phyloP scores from a whole-genome alignment of 2,888 invertebrate species.

The Micoletzkya japonica region DNA sequence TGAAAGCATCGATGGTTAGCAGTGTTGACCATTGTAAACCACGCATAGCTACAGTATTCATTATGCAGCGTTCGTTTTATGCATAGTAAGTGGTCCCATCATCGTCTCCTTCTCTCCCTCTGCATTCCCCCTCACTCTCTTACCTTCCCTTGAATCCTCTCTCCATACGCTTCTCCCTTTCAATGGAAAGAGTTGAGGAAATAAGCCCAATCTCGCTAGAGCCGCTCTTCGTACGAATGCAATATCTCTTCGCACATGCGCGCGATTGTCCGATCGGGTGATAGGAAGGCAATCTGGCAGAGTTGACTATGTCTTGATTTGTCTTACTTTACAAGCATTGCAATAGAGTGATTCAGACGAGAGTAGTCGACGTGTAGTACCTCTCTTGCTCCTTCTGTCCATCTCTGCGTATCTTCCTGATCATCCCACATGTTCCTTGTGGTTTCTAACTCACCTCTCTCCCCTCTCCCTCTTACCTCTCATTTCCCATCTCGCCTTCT shows the following conservation, averaged over 20 bases:
- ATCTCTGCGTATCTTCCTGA: background rate
- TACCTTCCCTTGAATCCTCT: background rate
- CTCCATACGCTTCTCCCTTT: background rate
- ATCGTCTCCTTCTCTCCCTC: background rate
- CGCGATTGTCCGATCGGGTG: no score
- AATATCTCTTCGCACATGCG: no score
- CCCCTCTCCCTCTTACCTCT: conserved; percentile 4
- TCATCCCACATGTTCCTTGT: background rate
- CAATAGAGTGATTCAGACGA: background rate
- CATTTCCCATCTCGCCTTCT: background rate
- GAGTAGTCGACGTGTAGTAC: background rate
- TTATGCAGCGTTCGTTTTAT: no score
- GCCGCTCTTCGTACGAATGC: no score
- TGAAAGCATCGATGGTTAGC: no score
- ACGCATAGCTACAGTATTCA: no score
- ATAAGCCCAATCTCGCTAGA: no score
- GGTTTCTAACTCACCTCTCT: background rate
- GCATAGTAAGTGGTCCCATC: no score
- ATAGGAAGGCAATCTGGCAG: no score
- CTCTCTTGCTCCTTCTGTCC: background rate
- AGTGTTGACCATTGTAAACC: no score
- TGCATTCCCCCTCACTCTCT: conserved; percentile 1
- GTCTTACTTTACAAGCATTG: no score
- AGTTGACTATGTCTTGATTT: no score
- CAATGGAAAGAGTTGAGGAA: background rate